Evolutionary conservation across 2,888 invertebrate species (phyloP).

Genomic region (Dryadula phaetusa): DNA sequence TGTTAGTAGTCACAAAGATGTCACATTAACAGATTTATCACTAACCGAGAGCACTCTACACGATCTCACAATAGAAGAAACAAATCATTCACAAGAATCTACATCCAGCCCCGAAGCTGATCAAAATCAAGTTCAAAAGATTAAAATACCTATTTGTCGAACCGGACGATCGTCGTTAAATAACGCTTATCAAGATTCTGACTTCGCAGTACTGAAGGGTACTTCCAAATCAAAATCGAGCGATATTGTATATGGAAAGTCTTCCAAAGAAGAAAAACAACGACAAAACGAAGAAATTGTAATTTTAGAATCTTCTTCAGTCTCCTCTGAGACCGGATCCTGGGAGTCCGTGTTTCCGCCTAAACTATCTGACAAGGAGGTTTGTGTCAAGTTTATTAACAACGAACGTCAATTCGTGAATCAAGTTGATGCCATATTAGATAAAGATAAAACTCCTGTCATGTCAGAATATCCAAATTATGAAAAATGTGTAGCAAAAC

Average conservation of each 20-base stretch:
- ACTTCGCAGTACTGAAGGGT: conserved; percentile 50
- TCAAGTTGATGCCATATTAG: conserved; percentile 39
- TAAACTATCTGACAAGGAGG: conserved; percentile 67
- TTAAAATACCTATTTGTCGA: conserved; percentile 45
- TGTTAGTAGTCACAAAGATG: conserved; percentile 68
- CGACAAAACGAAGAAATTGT: conserved; percentile 86
- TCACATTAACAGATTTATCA: conserved; percentile 69
- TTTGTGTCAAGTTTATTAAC: conserved; percentile 72
- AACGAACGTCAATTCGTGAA: conserved; percentile 64
- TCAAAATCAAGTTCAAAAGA: conserved; percentile 50
- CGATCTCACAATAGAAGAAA: conserved; percentile 67
- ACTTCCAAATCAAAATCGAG: conserved; percentile 51
- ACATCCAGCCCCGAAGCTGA: conserved; percentile 55
- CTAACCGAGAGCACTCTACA: conserved; percentile 74
- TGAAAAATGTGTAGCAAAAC: conserved; percentile 60
- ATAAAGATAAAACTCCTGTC: conserved; percentile 19
- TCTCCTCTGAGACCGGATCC: conserved; percentile 86
- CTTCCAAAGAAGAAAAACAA: conserved; percentile 85
- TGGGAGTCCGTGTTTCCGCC: conserved; percentile 86
- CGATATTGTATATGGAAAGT: conserved; percentile 54
- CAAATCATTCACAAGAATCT: conserved; percentile 55
- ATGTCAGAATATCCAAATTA: conserved; percentile 21
- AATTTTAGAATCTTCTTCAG: conserved; percentile 85
- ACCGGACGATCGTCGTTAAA: conserved; percentile 47
- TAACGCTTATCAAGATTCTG: conserved; percentile 44